Percentiles rank a stretch among this genome's conserved stretches.
Conservation (phyloP, 2,888 invertebrate genomes). For the Eristalis pertinax region DNA sequence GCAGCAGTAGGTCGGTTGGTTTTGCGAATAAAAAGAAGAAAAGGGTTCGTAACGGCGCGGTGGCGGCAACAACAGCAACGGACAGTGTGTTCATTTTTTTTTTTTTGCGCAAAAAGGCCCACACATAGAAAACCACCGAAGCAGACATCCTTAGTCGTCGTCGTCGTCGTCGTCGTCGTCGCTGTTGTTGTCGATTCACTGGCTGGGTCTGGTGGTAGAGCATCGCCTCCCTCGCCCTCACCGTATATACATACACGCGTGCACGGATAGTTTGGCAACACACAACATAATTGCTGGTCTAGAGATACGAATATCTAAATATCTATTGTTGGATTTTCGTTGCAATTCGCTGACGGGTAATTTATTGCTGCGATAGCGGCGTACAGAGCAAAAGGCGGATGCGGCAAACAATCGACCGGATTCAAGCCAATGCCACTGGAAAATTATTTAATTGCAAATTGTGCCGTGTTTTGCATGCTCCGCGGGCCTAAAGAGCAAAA, state of each 20-base stretch:
- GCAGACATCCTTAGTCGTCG: conserved; percentile 71
- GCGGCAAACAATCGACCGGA: conserved; percentile 70
- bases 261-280: conserved; percentile 60
- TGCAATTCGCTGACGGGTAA: conserved; percentile 68
- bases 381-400: conserved; percentile 42
- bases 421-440: conserved; percentile 70
- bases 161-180: conserved; percentile 40
- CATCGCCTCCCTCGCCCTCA: conserved; percentile 33
- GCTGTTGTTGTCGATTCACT: conserved; percentile 42
- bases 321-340: conserved; percentile 70
- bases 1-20: conserved; percentile 48
- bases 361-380: conserved; percentile 60
- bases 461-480: conserved; percentile 68
- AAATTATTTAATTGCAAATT: conserved; percentile 72
- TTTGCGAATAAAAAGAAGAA: conserved; percentile 48
- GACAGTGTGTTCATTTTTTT: conserved; percentile 18
- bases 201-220: conserved; percentile 34
- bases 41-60: conserved; percentile 58
- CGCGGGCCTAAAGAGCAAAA: not conserved
- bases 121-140: conserved; percentile 69
- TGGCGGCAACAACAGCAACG: conserved; percentile 25
- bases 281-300: conserved; percentile 66
- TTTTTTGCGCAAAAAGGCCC: conserved; percentile 39
- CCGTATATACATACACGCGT: conserved; percentile 4
- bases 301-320: conserved; percentile 53